Evolutionary conservation across 2,113 vertebrate species (phyloP), one percentile per base, ranked within the genome.

Genomic region (Amblyopsis rosae): DNA sequence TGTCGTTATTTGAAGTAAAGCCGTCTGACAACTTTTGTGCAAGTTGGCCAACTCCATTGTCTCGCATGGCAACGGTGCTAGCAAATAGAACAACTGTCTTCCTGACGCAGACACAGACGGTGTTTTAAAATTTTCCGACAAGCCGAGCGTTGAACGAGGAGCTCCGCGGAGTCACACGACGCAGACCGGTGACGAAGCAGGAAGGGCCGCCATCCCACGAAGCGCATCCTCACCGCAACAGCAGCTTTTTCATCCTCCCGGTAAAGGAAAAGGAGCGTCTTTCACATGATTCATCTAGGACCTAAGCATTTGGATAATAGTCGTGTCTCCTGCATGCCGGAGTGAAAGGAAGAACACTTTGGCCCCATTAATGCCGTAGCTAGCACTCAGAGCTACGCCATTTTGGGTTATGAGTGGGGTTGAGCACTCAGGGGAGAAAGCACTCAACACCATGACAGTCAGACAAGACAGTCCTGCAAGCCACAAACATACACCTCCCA

Each of bases 321-420:
- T 63, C 60, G 47, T 53, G 63, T 70, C 59, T 70, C 50, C 51
- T 17, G 19, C 12, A 15, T 73, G 74, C 75, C 41, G 41, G 66
- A 73, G 46, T 70, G 74, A 72, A 67, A 72, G 68, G 67, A 80
- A 63, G 75, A 78, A 65, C 69, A 57, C 17, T 75, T 10, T 80
- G 71, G 69, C 48, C 67, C 64, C 66, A 80, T 80, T 71, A 69
- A 80, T 51, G 70, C 59, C 41, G 57, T 10, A 67, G 64, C 46
- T 57, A 70, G 78, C 68, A 70, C 73, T 77, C 65, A 60, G 41
- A 72, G 58, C 67, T 62, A 72, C 63, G 48, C 65, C 19, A 17
- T 67, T 19, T 33, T 16, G 47, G 62, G 69, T 82, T 79, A 70
- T 83, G 79, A 80, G 71, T 61, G 3, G 13, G 70, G 58, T 35